phyloP scores from a whole-genome alignment of 2,888 invertebrate genomes.

The Thereva nobilitata region DNA sequence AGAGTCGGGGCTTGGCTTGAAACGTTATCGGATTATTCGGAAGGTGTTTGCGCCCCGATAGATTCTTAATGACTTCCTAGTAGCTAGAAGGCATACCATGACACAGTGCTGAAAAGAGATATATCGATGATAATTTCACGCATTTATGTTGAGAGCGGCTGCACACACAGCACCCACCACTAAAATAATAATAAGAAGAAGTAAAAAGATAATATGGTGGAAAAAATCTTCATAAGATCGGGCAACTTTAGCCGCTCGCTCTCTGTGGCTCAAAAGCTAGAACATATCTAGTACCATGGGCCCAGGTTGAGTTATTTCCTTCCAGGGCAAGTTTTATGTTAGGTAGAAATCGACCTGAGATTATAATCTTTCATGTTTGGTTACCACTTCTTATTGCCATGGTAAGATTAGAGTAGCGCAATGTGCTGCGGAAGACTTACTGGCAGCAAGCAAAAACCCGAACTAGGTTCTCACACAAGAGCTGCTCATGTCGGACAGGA shows the following conservation, averaged over 20 bases:
- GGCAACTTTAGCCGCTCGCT: too few relatives aligned
- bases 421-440: conserved; percentile 9
- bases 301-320: conserved; percentile 16
- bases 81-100: conserved; percentile 19
- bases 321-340: conserved; percentile 6
- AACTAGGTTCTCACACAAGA: conserved; percentile 32
- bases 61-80: conserved; percentile 31
- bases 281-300: too few relatives aligned
- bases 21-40: conserved; percentile 19
- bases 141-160: conserved; percentile 26
- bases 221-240: neutral
- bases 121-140: conserved; percentile 39
- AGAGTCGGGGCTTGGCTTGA: conserved; percentile 12
- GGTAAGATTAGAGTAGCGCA: conserved; percentile 4
- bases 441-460: conserved; percentile 13
- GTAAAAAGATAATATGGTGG: conserved; percentile 5
- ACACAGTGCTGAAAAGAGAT: conserved; percentile 21
- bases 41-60: conserved; percentile 23
- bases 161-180: conserved; percentile 19
- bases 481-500: conserved; percentile 14
- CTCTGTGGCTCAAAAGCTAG: too few relatives aligned
- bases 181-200: conserved; percentile 15
- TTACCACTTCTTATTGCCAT: conserved; percentile 29
- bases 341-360: conserved; percentile 29
- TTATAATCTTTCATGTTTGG: conserved; percentile 31